Evolutionary conservation across 2,113 vertebrate genomes (phyloP), one percentile per base, ranked within the genome.

Genomic region (Nesogale talazaci): DNA sequence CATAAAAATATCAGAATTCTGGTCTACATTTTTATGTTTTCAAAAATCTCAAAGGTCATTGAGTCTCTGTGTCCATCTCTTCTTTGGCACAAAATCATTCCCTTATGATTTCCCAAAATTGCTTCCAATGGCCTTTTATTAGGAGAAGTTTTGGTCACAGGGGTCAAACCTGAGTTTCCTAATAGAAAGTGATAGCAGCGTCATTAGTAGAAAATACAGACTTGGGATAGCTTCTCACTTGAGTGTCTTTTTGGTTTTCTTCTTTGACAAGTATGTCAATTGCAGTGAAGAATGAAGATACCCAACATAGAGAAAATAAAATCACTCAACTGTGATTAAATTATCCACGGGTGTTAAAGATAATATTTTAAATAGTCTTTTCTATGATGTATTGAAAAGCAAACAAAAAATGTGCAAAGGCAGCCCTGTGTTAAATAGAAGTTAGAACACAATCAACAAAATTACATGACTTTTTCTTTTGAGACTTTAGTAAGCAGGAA

Each of bases 371-470:
- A 96, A 95, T 78, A 94, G 91, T 95, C 27, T 87, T 25, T 83
- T 86, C 88, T 95, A 86, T 85, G 88, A 83, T 29, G 79, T 87
- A 94, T 95, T 79, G 83, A 93, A 90, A 95, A 95, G 90, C 19
- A 1, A 94, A 87, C 86, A 94, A 90, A 96, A 94, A 88, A 34
- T 19, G 36, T 22, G 8, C 70, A 72, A 36, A 70, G 67, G 14
- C 12, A 17, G 31, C 34, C 34, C 85, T 63, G 52, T 70, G 87
- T 95, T 93, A 86, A 94, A 77, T 69, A 92, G 67, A 97, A 95
- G 40, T 77, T 93, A 81, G 92, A 95, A 95, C 63, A 57, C n/a
- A 91, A 88, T 94, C 92, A 91, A 85, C 34, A 95, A 79, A 95
- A 88, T 0, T 4, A 52, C 83, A 25, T 57, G 29, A 5, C 46